phyloP scores from a whole-genome alignment of 2,888 invertebrate genomes.

The Trichopria drosophilae region DNA sequence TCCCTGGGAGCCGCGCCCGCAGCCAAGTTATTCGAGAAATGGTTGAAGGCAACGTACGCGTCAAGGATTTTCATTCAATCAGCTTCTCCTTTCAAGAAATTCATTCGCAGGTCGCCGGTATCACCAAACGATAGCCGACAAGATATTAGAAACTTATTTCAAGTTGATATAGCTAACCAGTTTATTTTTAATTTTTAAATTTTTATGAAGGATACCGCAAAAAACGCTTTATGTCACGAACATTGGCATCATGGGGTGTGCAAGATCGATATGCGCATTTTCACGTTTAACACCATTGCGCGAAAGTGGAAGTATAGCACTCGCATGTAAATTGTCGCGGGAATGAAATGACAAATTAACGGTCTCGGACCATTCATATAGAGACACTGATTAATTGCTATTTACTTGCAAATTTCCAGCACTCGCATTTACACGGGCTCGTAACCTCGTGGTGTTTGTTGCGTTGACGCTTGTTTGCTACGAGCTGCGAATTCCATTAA shows the following conservation, averaged over 20 bases:
- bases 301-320: conserved; percentile 35
- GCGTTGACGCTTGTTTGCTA: conserved; percentile 49
- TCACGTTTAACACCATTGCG: too few relatives aligned
- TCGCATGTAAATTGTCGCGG: conserved; percentile 49
- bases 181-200: too few relatives aligned
- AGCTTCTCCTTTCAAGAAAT: conserved; percentile 12
- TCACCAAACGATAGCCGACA: conserved; percentile 3
- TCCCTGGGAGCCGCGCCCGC: too few relatives aligned
- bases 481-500: conserved; percentile 47
- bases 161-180: too few relatives aligned
- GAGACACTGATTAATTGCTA: conserved; percentile 56
- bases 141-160: too few relatives aligned
- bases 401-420: conserved; percentile 57
- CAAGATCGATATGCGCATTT: too few relatives aligned
- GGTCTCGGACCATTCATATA: conserved; percentile 46
- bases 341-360: conserved; percentile 55
- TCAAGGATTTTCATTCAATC: conserved; percentile 11
- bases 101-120: conserved; percentile 15
- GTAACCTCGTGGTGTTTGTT: conserved; percentile 37
- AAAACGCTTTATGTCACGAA: too few relatives aligned
- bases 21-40: too few relatives aligned
- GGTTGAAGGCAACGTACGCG: too few relatives aligned
- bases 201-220: too few relatives aligned
- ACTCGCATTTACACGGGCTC: conserved; percentile 45
- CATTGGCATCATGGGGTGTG: too few relatives aligned